phyloP scores from a whole-genome alignment of 2,113 vertebrate genomes.

The Typhlomys cinereus region DNA sequence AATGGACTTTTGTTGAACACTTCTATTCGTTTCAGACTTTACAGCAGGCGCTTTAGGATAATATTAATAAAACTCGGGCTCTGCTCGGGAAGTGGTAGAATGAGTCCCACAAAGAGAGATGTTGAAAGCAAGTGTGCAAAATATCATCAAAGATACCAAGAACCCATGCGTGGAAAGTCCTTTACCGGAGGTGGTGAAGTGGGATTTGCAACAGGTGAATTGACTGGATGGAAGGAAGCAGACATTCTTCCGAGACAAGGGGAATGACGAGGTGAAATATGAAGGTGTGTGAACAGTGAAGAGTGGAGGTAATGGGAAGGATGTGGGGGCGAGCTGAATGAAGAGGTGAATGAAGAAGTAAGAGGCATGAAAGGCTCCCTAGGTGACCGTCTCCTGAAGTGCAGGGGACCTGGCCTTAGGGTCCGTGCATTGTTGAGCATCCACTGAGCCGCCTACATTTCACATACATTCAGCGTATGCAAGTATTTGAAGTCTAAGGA shows the following conservation, averaged over 20 bases:
- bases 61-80: background rate
- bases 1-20: background rate
- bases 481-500: background rate
- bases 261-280: too few species aligned
- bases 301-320: background rate
- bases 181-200: background rate
- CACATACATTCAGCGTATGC: background rate
- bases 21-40: background rate
- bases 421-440: background rate
- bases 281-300: fast-evolving
- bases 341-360: background rate
- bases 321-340: fast-evolving
- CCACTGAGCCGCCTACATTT: background rate
- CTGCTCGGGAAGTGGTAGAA: background rate
- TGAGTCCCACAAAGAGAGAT: background rate
- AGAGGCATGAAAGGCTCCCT: too few species aligned
- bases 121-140: background rate
- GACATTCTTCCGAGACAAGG: background rate
- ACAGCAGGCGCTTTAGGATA: background rate
- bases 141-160: background rate
- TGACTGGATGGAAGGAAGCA: too few species aligned
- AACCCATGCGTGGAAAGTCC: background rate
- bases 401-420: too few species aligned
- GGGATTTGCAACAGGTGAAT: too few species aligned
- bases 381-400: background rate